A percentile compares a stretch with the other conserved stretches of the same genome.
phyloP scores from a whole-genome alignment of 2,113 vertebrate species.

The Choloepus hoffmanni region DNA sequence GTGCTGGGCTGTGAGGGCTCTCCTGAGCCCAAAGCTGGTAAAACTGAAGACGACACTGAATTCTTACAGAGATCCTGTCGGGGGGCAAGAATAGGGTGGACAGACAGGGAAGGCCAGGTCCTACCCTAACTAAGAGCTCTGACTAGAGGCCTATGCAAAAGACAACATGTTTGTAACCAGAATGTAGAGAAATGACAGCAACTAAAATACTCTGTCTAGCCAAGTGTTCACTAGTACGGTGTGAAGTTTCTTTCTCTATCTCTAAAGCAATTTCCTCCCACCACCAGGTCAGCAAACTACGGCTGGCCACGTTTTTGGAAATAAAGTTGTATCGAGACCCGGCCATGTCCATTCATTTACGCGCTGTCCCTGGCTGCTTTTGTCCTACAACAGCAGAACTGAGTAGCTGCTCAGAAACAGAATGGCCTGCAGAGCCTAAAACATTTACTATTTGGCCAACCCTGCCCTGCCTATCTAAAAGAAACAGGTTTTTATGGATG shows the following conservation, averaged over 20 bases:
- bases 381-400: neutral
- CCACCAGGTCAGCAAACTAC: fast-evolving
- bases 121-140: no score
- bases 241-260: fast-evolving
- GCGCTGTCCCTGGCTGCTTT: neutral
- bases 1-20: neutral
- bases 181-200: fast-evolving
- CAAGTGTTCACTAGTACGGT: fast-evolving
- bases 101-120: neutral
- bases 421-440: neutral
- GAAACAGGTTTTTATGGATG: neutral
- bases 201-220: neutral
- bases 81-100: neutral
- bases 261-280: fast-evolving
- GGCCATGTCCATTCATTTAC: fast-evolving
- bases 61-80: no score
- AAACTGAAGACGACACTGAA: neutral
- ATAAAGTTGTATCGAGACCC: neutral
- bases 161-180: fast-evolving
- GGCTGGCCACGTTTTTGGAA: neutral
- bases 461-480: no score
- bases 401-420: neutral
- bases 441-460: neutral
- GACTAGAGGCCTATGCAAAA: no score
- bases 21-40: neutral